Base-by-base conservation (phyloP, 2,888 invertebrate genomes). In the Rhagonycha fulva region DNA sequence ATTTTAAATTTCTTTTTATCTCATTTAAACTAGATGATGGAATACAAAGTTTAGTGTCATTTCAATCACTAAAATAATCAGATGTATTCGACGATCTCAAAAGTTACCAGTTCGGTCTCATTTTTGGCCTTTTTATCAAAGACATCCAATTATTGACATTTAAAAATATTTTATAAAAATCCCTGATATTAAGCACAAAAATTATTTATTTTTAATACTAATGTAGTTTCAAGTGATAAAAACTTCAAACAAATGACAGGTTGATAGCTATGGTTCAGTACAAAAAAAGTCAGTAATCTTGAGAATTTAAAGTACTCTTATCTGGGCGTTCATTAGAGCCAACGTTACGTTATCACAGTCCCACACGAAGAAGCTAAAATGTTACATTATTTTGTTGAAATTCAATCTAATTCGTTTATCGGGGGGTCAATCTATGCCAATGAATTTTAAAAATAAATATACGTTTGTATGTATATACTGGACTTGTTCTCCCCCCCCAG, bases 101-200 rank as follows among this genome's bases (percentile, higher is more conserved):
- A 47, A 47, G 47, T 32, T 2, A 5, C 30, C 30, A 30, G 10
- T 10, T 10, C 10, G 30, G 30, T 30, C 10, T 10, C 2, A 61
- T 63, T 32, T 60, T 67, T 72, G 66, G 47, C 47, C 7, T 66
- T 28, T 26, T 14, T 47, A 67, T 30, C 47, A 47, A 68, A 74
- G n/a, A 68, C 24, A 26, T 68, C n/a, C 19, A 68, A 68, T 30
- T 68, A 26, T 32, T 10, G 11, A 32, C 28, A 68, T 66, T 24
- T 66, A 66, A 66, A 66, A 24, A 24, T n/a, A 24, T 24, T 66
- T 66, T 66, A 66, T 24, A 66, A 66, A 62, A 66, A 66, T 66
- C 63, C 63, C 63, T 66, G 63, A 66, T 66, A 66, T 66, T 66
- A 66, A 66, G 62, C 19, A 62, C 24, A 66, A 23, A 66, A 66